phyloP scores from a whole-genome alignment of 35 echinoderm and acorn worm genomes.

The Stichopus chloronotus region DNA sequence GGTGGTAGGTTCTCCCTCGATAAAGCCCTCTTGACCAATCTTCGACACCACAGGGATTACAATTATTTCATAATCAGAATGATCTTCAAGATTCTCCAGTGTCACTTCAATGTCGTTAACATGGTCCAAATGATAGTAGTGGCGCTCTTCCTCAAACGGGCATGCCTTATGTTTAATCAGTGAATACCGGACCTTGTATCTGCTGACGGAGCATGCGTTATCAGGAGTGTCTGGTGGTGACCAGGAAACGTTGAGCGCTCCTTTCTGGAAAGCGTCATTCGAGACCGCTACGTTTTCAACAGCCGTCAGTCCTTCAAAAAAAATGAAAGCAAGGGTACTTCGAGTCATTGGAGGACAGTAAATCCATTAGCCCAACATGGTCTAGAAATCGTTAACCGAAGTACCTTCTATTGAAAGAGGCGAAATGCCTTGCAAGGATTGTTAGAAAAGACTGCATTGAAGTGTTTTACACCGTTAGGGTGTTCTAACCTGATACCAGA shows the following conservation, averaged over 20 bases:
- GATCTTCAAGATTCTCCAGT: not conserved
- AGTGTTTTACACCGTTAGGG: no score
- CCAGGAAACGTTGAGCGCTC: conserved; percentile 21
- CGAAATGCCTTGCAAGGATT: no score
- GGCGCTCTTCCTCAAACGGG: not conserved
- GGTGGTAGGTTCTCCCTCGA: not conserved
- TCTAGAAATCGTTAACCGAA: no score
- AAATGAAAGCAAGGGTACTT: not conserved
- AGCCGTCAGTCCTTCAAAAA: not conserved
- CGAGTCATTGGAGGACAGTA: no score
- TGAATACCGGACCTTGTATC: conserved; percentile 2
- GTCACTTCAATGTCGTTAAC: not conserved
- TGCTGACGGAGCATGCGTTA: not conserved
- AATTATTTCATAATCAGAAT: not conserved
- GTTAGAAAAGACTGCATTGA: no score
- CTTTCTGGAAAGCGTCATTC: not conserved
- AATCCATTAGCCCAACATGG: no score
- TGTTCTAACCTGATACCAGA: no score
- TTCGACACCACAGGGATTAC: not conserved
- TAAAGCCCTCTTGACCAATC: not conserved
- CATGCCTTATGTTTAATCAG: conserved; percentile 8
- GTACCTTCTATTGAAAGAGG: no score
- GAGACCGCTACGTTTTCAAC: not conserved
- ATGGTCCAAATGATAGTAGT: not conserved
- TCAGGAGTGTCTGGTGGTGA: not conserved